These are phyloP conservation scores for Moxostoma hubbsi DNA, from an alignment of 2,797 vertebrate species.

Conservation along the genomic window DNA sequence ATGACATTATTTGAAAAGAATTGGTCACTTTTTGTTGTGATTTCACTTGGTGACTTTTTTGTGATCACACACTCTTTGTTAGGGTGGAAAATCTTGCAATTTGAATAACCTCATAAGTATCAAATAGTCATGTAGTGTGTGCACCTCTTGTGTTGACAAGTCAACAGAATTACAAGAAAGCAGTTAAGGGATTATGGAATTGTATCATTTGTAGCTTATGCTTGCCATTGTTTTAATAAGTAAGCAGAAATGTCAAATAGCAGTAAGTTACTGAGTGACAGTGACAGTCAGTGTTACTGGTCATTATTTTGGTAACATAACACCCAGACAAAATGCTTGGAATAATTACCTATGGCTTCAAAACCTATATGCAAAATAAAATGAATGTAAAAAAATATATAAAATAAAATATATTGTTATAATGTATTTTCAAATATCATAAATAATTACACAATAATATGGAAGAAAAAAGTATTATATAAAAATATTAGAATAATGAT, in stretches of 20 bases:
- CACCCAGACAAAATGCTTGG: slow-evolving; percentile 33
- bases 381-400: slow-evolving; percentile 41
- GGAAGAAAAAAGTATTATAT: too few species aligned
- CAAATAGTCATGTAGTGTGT: too few species aligned
- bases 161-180: neutral
- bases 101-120: too few species aligned
- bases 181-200: neutral
- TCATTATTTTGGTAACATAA: slow-evolving; percentile 24
- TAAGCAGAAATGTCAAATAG: slow-evolving; percentile 9
- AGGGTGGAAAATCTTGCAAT: too few species aligned
- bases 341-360: slow-evolving; percentile 69
- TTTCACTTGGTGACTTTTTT: too few species aligned
- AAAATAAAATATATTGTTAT: too few species aligned
- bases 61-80: too few species aligned
- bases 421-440: too few species aligned
- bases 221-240: slow-evolving; percentile 5
- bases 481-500: too few species aligned
- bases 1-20: neutral
- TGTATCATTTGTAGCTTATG: slow-evolving; percentile 1
- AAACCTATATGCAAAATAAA: slow-evolving; percentile 68
- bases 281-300: slow-evolving; percentile 5
- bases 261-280: slow-evolving; percentile 11
- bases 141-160: too few species aligned
- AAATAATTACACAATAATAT: too few species aligned
- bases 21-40: neutral